These are phyloP conservation scores for Hydrozoanthus gracilis DNA, from an alignment of 92 coral and sea anemone genomes.

Conservation along the genomic window DNA sequence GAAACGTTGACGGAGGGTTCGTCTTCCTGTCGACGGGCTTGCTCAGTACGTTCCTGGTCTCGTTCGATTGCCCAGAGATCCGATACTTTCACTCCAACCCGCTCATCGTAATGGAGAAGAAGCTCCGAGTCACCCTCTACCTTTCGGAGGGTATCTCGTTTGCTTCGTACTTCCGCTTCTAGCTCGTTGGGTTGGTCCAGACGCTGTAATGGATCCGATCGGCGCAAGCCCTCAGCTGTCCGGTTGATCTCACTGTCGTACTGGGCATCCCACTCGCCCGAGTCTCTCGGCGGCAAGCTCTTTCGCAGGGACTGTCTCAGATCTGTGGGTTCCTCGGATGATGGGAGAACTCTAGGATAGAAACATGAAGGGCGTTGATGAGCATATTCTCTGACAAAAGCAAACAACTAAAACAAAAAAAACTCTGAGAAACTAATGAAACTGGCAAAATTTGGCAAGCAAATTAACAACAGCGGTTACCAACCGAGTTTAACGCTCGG, in stretches of 20 bases:
- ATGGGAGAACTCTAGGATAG: slow-evolving; percentile 68
- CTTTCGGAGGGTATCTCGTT: slow-evolving; percentile 83
- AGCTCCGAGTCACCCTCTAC: slow-evolving; percentile 82
- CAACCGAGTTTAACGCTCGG: no score
- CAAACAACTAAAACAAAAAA: no score
- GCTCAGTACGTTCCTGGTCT: slow-evolving; percentile 69
- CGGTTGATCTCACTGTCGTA: slow-evolving; percentile 43
- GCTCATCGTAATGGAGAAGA: slow-evolving; percentile 71
- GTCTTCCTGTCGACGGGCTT: slow-evolving; percentile 55
- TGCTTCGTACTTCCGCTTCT: slow-evolving; percentile 63
- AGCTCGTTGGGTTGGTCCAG: slow-evolving; percentile 47
- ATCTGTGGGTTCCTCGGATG: slow-evolving; percentile 73
- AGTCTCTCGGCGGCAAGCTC: slow-evolving; percentile 66
- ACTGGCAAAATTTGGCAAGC: no score
- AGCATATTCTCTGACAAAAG: not conserved
- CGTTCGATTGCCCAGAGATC: slow-evolving; percentile 90
- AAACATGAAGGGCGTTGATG: not conserved
- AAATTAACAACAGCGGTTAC: no score
- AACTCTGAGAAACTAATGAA: no score
- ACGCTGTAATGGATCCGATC: slow-evolving; percentile 52
- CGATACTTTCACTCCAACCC: slow-evolving; percentile 92
- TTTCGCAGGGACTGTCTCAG: slow-evolving; percentile 74
- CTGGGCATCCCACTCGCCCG: slow-evolving; percentile 46
- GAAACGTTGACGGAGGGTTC: slow-evolving; percentile 70
- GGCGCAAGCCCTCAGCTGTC: slow-evolving; percentile 49